Percentiles rank a stretch among this genome's conserved stretches.
These are phyloP conservation scores for Corythornis vintsioides DNA, from an alignment of 2,113 vertebrate species.

Conservation along the genomic window DNA sequence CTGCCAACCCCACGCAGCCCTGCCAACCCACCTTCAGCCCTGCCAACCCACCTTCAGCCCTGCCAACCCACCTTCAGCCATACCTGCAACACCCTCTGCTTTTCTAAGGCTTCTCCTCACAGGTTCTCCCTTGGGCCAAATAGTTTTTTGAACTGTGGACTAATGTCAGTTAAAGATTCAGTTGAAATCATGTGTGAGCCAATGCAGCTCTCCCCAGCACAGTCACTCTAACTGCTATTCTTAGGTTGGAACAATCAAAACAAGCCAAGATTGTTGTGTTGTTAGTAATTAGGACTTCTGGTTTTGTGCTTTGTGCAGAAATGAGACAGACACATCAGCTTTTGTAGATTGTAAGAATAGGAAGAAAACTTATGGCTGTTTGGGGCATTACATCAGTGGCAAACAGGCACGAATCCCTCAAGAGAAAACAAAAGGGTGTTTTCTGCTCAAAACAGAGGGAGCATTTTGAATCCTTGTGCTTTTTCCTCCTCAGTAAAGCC, in stretches of 20 bases:
- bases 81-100: conserved; percentile 59
- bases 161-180: conserved; percentile 27
- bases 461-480: conserved; percentile 18
- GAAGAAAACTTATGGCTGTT: conserved; percentile 36
- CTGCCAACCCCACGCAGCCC: conserved; percentile 32
- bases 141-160: conserved; percentile 69
- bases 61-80: neutral
- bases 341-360: conserved; percentile 38
- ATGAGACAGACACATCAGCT: conserved; percentile 14
- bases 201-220: conserved; percentile 16
- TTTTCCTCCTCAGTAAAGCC: neutral
- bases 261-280: neutral
- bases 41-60: conserved; percentile 32
- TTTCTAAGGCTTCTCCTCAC: conserved; percentile 60
- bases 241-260: neutral
- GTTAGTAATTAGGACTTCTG: neutral
- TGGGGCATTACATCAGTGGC: conserved; percentile 30
- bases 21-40: conserved; percentile 13
- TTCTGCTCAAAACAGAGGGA: conserved; percentile 31
- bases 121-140: conserved; percentile 62
- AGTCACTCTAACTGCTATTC: neutral
- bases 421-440: conserved; percentile 42
- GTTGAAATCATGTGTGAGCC: conserved; percentile 53
- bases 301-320: neutral
- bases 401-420: conserved; percentile 7